Evolutionary conservation across 2,113 vertebrate genomes (phyloP).

Genomic region (Nibea coibor): DNA sequence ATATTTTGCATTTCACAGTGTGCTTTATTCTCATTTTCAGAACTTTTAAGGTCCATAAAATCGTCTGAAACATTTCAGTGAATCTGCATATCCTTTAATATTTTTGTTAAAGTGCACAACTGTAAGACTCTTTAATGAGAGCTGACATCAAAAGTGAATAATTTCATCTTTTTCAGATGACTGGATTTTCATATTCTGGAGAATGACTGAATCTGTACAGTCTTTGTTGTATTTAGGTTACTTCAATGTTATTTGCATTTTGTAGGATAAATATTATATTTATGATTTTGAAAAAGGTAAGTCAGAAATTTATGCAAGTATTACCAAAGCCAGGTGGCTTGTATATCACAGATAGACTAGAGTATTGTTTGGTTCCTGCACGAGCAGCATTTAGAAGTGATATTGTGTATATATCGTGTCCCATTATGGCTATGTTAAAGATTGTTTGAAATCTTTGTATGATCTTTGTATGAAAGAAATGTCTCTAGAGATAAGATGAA

Average conservation of each 20-base stretch:
- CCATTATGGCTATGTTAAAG: neutral
- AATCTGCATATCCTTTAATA: neutral
- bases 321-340: neutral
- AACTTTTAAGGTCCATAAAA: neutral
- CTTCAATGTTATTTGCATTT: constrained; percentile 2
- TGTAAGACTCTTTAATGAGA: neutral
- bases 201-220: neutral
- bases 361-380: neutral
- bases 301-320: too few species aligned
- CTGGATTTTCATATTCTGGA: neutral
- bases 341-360: neutral
- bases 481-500: neutral
- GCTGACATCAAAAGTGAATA: neutral
- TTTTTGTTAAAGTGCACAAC: neutral
- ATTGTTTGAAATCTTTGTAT: too few species aligned
- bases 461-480: neutral
- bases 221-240: neutral
- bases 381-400: neutral
- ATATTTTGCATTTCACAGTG: neutral
- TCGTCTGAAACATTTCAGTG: neutral
- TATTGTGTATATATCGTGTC: neutral
- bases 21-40: neutral
- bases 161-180: neutral
- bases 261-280: constrained; percentile 4
- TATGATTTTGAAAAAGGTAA: neutral